Evolutionary conservation across 2,888 invertebrate species (phyloP).

Genomic region (Drosophila antonietae): DNA sequence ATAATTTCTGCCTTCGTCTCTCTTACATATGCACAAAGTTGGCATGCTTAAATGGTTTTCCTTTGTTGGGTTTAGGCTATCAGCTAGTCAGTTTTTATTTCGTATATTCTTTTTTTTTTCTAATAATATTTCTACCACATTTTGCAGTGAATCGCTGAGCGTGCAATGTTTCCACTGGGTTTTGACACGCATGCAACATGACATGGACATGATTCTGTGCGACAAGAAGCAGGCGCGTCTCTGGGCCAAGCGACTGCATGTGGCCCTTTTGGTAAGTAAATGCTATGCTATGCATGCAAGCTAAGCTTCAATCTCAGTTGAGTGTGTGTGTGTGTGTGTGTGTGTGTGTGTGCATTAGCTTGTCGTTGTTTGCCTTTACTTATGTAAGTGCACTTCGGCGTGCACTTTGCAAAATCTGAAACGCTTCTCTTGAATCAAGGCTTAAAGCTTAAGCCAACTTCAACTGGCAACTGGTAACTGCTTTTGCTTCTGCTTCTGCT

Average conservation of each 20-base stretch:
- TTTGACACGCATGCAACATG: constrained; percentile 88
- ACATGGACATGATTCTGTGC: constrained; percentile 93
- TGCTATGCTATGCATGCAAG: constrained; percentile 27
- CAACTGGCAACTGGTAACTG: constrained; percentile 17
- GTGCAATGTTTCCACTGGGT: constrained; percentile 96
- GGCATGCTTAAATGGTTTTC: background rate
- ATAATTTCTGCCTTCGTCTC: background rate
- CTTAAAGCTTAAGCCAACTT: constrained; percentile 47
- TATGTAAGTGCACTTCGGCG: constrained; percentile 74
- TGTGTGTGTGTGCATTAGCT: constrained; percentile 19
- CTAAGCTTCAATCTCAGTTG: constrained; percentile 40
- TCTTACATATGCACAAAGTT: background rate
- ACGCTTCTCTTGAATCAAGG: constrained; percentile 55
- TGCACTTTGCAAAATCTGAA: constrained; percentile 58
- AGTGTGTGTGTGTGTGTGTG: constrained; percentile 5
- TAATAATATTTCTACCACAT: constrained; percentile 43
- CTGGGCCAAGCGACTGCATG: constrained; percentile 94
- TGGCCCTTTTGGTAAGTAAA: constrained; percentile 87
- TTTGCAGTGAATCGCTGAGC: constrained; percentile 94
- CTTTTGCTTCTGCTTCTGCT: constrained; percentile 7
- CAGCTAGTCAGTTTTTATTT: constrained; percentile 2
- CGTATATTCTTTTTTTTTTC: constrained; percentile 7
- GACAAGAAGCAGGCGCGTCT: constrained; percentile 93
- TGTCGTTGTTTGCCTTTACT: constrained; percentile 69
- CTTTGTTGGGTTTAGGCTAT: background rate